Evolutionary conservation across 2,797 vertebrate species (phyloP).

Genomic region (Galagoides demidoff): DNA sequence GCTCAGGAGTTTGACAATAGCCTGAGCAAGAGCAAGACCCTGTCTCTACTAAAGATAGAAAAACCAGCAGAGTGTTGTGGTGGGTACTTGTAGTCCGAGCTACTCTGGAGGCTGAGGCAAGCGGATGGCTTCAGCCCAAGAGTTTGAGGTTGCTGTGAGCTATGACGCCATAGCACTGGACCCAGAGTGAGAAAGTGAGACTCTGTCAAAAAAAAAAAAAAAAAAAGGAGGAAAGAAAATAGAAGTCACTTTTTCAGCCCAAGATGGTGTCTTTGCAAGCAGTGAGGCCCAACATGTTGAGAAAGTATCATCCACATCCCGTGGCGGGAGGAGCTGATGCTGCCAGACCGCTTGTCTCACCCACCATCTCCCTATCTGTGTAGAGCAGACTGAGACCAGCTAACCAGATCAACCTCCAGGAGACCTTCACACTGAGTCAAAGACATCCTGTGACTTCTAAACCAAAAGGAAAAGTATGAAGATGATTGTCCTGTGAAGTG

Average conservation of each 20-base stretch:
- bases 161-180: too few species aligned
- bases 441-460: not conserved
- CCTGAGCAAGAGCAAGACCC: too few species aligned
- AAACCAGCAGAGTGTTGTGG: too few species aligned
- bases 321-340: not conserved
- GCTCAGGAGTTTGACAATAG: too few species aligned
- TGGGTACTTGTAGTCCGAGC: too few species aligned
- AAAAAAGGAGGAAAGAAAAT: too few species aligned
- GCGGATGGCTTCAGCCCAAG: too few species aligned
- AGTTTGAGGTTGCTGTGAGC: too few species aligned
- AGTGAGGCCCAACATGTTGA: not conserved
- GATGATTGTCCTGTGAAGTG: not conserved
- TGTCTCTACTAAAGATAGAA: too few species aligned
- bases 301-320: not conserved
- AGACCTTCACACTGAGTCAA: not conserved
- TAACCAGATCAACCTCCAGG: not conserved
- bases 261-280: not conserved
- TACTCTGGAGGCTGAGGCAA: too few species aligned
- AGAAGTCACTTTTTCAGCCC: conserved; percentile 7
- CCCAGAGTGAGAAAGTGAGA: too few species aligned
- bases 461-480: not conserved
- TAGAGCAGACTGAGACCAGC: not conserved
- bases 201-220: too few species aligned
- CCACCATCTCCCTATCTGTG: not conserved
- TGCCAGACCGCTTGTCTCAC: not conserved